Base-by-base conservation (phyloP, 2,113 vertebrate species). In the Scartelaos histophorus region DNA sequence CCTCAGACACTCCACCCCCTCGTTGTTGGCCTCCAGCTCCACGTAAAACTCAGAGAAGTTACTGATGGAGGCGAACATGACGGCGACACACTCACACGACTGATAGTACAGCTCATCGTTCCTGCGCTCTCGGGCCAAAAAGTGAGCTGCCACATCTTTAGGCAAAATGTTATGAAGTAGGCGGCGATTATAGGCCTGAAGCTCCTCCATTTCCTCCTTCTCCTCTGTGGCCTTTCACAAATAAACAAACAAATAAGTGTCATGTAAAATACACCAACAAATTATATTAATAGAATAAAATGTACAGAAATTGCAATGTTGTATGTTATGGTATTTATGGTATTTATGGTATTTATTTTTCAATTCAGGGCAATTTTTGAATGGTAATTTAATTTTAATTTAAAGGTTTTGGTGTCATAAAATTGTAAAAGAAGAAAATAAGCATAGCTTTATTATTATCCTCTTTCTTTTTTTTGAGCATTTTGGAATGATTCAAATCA, bases 1-100 rank as follows among this genome's bases (percentile, higher is more conserved):
- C 58, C 97, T 85, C 65, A 98, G 93, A 74, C 97, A 98, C 91
- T 98, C 97, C 24, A 98, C 97, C 0, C 97, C 97, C 85, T 98
- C 97, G 0, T 98, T 98, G 93, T 98, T 98, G 83, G 97, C 97
- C 93, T 98, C 97, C 73, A 98, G 90, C 92, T 98, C 97, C 69
- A 98, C 96, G 3, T 98, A 98, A 91, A 98, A 98, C 91, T 98
- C 97, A 0, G 97, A 98, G 89, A 98, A 98, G 85, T 98, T 98
- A 93, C 96, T 97, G 82, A 98, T 98, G 85, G 97, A 98, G 89
- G 97, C 97, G 0, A 98, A 98, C 97, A 98, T 98, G 87, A 98
- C 97, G 0, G 97, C 97, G 86, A 98, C 97, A 0, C 97, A 98
- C 92, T 98, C 97, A 0, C 96, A 98, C 0, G 96, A 98, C 93